A percentile compares a stretch with the other conserved stretches of the same genome.
phyloP scores from a whole-genome alignment of 2,797 vertebrate genomes.

The Geotria australis region DNA sequence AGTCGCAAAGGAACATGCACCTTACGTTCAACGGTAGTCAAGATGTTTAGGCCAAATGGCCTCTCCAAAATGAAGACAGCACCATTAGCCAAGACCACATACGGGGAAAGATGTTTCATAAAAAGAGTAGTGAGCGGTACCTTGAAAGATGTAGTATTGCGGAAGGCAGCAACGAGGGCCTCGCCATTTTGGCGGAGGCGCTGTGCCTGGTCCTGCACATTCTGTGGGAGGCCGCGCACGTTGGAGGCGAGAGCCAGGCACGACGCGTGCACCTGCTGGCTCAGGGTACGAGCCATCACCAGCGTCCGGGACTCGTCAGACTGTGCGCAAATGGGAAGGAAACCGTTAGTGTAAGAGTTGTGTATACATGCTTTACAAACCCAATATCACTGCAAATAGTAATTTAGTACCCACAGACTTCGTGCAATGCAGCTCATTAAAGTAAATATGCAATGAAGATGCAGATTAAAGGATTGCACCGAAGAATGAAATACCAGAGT shows the following conservation, averaged over 20 bases:
- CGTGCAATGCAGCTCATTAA: too few species aligned
- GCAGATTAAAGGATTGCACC: too few species aligned
- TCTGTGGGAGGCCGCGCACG: slow-evolving; percentile 43
- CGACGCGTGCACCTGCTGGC: slow-evolving; percentile 58
- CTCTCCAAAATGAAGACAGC: too few species aligned
- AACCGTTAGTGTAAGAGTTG: too few species aligned
- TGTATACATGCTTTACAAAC: too few species aligned
- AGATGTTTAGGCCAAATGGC: too few species aligned
- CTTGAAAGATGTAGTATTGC: slow-evolving; percentile 14
- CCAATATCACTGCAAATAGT: too few species aligned
- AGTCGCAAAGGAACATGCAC: too few species aligned
- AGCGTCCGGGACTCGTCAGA: slow-evolving; percentile 44
- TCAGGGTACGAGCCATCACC: slow-evolving; percentile 28
- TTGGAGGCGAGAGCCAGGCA: slow-evolving; percentile 30
- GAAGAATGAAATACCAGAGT: too few species aligned
- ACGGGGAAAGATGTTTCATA: background rate
- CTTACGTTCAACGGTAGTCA: too few species aligned
- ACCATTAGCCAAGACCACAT: background rate
- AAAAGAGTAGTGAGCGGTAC: background rate
- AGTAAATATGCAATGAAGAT: too few species aligned
- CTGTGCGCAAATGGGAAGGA: slow-evolving; percentile 9
- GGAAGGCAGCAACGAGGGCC: slow-evolving; percentile 28
- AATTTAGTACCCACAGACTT: too few species aligned
- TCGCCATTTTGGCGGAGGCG: slow-evolving; percentile 21
- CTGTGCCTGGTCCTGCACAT: slow-evolving; percentile 37